These are phyloP conservation scores for Pygoscelis adeliae DNA, from an alignment of 2,113 vertebrate genomes.

Conservation along the genomic window DNA sequence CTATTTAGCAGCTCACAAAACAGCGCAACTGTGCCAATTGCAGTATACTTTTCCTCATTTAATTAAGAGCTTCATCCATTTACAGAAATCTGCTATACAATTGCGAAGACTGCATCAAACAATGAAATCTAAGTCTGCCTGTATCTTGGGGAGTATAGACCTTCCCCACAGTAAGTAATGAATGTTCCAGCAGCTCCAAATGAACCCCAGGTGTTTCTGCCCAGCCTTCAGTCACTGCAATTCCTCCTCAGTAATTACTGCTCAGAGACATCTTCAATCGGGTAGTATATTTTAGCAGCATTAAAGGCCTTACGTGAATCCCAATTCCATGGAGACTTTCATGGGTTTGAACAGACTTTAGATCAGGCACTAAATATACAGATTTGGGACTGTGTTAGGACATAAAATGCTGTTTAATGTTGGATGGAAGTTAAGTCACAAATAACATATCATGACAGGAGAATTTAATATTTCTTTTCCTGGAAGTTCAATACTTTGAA, in stretches of 20 bases:
- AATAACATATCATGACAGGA: not conserved
- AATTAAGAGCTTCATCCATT: not conserved
- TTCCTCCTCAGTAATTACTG: not conserved
- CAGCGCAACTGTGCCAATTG: not conserved
- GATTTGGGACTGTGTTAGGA: not conserved
- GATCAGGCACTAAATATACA: not conserved
- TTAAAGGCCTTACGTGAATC: not conserved
- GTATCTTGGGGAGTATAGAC: not conserved
- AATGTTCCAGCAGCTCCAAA: not conserved
- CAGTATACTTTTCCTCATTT: not conserved
- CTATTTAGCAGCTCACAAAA: not conserved
- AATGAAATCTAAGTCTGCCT: not conserved
- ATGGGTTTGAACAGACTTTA: not conserved
- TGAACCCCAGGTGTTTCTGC: not conserved
- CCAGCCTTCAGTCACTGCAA: not conserved
- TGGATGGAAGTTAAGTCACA: not conserved
- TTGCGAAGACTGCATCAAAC: not conserved
- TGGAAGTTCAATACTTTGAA: not conserved
- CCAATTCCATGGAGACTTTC: not conserved
- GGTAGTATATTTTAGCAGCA: not conserved
- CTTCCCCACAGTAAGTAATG: not conserved
- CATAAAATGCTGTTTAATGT: not conserved
- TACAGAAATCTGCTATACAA: not conserved
- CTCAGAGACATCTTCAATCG: not conserved
- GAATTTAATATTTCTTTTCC: constrained; percentile 4